Base-by-base conservation (phyloP, 2,888 invertebrate species). In the Adela reaumurella region DNA sequence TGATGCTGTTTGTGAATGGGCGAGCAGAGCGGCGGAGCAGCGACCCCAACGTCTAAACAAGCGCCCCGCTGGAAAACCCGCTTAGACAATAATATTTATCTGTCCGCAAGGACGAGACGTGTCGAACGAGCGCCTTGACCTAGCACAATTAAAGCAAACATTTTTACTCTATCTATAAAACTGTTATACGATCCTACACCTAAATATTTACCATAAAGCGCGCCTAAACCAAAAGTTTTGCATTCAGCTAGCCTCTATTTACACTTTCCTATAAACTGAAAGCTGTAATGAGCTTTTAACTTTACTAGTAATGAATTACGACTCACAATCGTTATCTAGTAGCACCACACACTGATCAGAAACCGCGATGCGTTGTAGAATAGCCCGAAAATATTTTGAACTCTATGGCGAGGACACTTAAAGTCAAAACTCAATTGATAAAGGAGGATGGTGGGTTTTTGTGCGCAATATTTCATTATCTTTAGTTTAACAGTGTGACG, bases 121-220 rank as follows among this genome's bases (percentile, higher is more conserved):
- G 76, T 74, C 77, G 74, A 76, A 74, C 73, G 73, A 65, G n/a
- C n/a, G n/a, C 76, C 77, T 74, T 78, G 77, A 78, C 77, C 77
- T 77, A 77, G 70, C 71, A 73, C 77, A 77, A 76, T 76, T 72
- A 74, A 74, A 74, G 70, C 70, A 76, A 77, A 76, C 76, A 76
- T 76, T 74, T 35, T 74, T 71, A 76, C 74, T 74, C 68, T 67
- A 74, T 73, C 77, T 76, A 76, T 78, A 77, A 76, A 78, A 74
- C 74, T 69, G 70, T 71, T 73, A 73, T 69, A 74, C 74, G 74
- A 71, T 70, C 71, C 71, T 51, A 70, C 68, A 76, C 76, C n/a
- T 71, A 78, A 77, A 78, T 78, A 78, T 78, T 78, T 78, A 78
- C 76, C 76, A 77, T 77, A 74, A 74, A 76, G 72, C 74, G 77